These are phyloP conservation scores for Anser cygnoides DNA, from an alignment of 2,113 vertebrate species.

Conservation along the genomic window DNA sequence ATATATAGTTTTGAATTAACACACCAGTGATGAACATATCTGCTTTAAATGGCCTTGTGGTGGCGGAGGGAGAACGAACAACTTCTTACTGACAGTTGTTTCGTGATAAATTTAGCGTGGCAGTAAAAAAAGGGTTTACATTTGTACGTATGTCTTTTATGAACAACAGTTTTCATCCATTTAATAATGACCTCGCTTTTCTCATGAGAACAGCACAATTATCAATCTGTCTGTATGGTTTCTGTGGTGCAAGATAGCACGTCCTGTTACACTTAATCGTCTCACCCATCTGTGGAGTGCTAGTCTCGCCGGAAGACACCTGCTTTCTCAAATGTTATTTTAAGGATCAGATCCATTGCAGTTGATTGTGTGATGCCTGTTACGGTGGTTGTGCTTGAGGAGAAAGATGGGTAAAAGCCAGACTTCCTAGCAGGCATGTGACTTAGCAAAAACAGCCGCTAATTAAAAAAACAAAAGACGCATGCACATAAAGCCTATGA, in stretches of 20 bases:
- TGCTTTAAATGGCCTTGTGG: conserved; percentile 16
- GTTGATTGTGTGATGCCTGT: conserved; percentile 5
- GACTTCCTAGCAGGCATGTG: background rate
- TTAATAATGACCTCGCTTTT: conserved; percentile 78
- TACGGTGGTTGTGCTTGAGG: conserved; percentile 11
- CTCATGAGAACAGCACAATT: conserved; percentile 70
- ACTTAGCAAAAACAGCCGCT: background rate
- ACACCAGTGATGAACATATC: background rate
- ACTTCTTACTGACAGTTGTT: conserved; percentile 54
- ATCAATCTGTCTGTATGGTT: conserved; percentile 72
- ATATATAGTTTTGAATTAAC: background rate
- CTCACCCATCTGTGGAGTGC: conserved; percentile 72
- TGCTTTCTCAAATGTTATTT: conserved; percentile 73
- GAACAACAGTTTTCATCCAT: conserved; percentile 76
- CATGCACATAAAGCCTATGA: background rate
- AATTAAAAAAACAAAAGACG: background rate
- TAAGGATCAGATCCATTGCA: conserved; percentile 44
- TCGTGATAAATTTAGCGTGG: conserved; percentile 75
- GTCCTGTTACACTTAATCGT: conserved; percentile 69
- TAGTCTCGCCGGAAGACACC: conserved; percentile 64
- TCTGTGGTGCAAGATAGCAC: conserved; percentile 32
- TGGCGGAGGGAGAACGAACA: background rate
- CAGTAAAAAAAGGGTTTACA: conserved; percentile 62
- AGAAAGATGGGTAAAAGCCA: conserved; percentile 19
- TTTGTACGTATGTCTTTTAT: conserved; percentile 63